phyloP scores from a whole-genome alignment of 2,797 vertebrate genomes.

The Tinamus major region DNA sequence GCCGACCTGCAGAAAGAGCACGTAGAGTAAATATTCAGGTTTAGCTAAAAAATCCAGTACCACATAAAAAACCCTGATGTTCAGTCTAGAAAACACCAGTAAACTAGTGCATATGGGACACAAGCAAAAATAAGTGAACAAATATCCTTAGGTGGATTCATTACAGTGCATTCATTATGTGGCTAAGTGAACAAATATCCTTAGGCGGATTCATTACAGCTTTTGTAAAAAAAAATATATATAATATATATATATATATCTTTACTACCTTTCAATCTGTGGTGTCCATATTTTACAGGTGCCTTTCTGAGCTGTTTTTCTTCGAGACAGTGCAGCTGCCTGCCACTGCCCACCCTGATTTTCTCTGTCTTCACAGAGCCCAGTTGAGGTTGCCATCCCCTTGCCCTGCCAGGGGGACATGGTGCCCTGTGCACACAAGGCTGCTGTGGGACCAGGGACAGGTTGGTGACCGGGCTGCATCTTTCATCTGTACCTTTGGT shows the following conservation, averaged over 20 bases:
- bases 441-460: not conserved
- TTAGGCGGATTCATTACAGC: not conserved
- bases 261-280: not conserved
- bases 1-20: slow-evolving; percentile 83
- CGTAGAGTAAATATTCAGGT: not conserved
- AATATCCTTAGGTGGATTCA: not conserved
- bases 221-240: not conserved
- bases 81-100: not conserved
- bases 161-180: no score
- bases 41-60: not conserved
- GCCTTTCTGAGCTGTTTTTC: not conserved
- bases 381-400: not conserved
- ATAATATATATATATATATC: no score
- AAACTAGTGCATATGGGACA: not conserved
- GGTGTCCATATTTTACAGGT: no score
- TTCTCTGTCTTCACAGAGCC: not conserved
- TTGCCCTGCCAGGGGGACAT: not conserved
- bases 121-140: not conserved
- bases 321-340: not conserved
- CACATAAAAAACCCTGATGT: not conserved
- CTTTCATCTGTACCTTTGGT: not conserved
- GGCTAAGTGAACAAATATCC: not conserved
- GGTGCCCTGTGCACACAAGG: not conserved
- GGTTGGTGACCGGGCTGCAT: no score
- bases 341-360: not conserved